Conservation (phyloP, 2,113 vertebrate species). For the Apaloderma vittatum region DNA sequence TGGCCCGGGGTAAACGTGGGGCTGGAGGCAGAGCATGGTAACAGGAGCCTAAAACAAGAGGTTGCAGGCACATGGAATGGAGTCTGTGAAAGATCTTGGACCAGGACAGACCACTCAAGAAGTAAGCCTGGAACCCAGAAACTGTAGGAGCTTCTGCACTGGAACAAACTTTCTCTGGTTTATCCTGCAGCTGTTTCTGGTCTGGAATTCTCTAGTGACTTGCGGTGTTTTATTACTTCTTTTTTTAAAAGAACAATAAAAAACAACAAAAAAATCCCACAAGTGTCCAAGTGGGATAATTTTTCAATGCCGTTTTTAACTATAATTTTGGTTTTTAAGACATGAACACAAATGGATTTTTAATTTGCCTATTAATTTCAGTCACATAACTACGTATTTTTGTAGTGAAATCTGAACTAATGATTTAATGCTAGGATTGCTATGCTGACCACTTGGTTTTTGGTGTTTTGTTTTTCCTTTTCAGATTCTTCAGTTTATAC, state of each 20-base stretch:
- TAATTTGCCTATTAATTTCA: not conserved
- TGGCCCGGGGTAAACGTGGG: not conserved
- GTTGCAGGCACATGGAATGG: not conserved
- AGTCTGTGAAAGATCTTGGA: constrained; percentile 10
- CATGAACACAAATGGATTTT: not conserved
- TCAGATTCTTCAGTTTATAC: constrained; percentile 79
- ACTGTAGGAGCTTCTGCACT: constrained; percentile 4
- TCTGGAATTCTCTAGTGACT: constrained; percentile 27
- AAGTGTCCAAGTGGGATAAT: not conserved
- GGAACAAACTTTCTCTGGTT: constrained; percentile 5
- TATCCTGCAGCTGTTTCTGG: constrained; percentile 40
- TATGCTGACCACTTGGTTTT: constrained; percentile 15
- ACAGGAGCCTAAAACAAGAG: not conserved
- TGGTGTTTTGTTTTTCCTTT: constrained; percentile 30
- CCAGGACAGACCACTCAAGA: not conserved
- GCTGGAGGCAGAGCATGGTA: constrained; percentile 21
- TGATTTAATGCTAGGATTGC: not conserved
- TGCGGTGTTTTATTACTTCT: not conserved
- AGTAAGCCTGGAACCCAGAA: not conserved
- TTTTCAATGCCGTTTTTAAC: not conserved
- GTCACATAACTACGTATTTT: not conserved
- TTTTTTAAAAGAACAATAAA: not conserved
- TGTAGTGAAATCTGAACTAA: not conserved
- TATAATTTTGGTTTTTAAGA: not conserved
- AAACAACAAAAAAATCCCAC: not conserved